phyloP scores from a whole-genome alignment of 2,113 vertebrate species.

The Haliaeetus leucogaster region DNA sequence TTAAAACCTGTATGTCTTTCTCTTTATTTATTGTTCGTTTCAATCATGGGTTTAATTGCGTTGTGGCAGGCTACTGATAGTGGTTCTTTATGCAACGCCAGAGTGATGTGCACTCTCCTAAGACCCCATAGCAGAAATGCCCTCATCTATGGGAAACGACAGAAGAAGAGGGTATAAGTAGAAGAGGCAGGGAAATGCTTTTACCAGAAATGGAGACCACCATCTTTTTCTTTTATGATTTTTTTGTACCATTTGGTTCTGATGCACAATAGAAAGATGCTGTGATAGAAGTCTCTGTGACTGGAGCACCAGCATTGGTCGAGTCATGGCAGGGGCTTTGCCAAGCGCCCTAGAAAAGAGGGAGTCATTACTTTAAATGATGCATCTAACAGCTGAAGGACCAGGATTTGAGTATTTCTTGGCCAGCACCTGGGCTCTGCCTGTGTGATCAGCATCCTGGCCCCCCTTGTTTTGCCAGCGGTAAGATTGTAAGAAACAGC shows the following conservation, averaged over 20 bases:
- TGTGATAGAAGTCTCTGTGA: not conserved
- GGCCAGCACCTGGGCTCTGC: not conserved
- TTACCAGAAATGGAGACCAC: not conserved
- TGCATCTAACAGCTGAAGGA: not conserved
- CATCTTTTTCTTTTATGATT: fast-evolving
- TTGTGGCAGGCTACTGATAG: not conserved
- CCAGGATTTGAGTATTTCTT: not conserved
- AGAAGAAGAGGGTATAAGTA: not conserved
- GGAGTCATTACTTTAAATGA: not conserved
- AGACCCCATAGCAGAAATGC: not conserved
- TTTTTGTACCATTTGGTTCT: not conserved
- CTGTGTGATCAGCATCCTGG: not conserved
- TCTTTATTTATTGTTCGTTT: conserved; percentile 51
- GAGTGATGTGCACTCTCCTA: not conserved
- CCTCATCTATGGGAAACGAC: not conserved
- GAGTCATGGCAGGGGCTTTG: not conserved
- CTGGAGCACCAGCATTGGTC: not conserved
- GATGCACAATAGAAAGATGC: not conserved
- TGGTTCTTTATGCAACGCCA: not conserved
- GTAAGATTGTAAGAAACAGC: not conserved
- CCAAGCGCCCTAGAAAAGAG: not conserved
- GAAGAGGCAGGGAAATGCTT: not conserved
- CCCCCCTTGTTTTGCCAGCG: not conserved
- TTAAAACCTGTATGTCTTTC: conserved; percentile 53
- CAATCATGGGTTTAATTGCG: not conserved